phyloP scores from a whole-genome alignment of 2,888 invertebrate genomes.

The Xestoiulus laeticollis region DNA sequence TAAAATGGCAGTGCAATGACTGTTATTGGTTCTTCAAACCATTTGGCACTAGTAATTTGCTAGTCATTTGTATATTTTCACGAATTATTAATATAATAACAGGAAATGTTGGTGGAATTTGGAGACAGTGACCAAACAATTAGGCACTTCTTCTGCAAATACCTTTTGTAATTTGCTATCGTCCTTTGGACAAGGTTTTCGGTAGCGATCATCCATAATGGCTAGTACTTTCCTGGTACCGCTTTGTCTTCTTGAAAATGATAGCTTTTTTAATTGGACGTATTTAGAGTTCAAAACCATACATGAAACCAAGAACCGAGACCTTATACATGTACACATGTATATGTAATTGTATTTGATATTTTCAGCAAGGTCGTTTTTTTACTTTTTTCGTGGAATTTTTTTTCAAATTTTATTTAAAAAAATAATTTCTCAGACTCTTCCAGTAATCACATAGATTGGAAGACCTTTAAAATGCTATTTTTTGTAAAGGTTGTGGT shows the following conservation, averaged over 20 bases:
- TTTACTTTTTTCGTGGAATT: neutral
- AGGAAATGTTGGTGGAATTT: neutral
- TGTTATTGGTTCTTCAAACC: neutral
- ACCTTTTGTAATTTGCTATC: neutral
- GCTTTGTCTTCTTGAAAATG: neutral
- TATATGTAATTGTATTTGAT: too few species aligned
- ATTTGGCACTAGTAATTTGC: neutral
- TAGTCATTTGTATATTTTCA: neutral
- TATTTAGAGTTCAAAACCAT: neutral
- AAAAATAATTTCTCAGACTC: too few species aligned
- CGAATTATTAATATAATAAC: neutral
- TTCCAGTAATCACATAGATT: too few species aligned
- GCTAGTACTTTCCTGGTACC: neutral
- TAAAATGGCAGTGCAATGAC: neutral
- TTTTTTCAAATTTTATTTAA: neutral
- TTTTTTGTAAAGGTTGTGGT: too few species aligned
- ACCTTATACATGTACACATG: too few species aligned
- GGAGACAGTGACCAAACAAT: constrained; percentile 12
- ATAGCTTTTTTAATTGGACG: neutral
- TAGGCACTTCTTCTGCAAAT: neutral
- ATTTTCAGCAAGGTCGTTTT: neutral
- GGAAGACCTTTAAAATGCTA: too few species aligned
- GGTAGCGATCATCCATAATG: neutral
- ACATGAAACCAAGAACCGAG: neutral
- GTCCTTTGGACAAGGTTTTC: neutral